phyloP scores from a whole-genome alignment of 2,113 vertebrate genomes.

The Carassius auratus region DNA sequence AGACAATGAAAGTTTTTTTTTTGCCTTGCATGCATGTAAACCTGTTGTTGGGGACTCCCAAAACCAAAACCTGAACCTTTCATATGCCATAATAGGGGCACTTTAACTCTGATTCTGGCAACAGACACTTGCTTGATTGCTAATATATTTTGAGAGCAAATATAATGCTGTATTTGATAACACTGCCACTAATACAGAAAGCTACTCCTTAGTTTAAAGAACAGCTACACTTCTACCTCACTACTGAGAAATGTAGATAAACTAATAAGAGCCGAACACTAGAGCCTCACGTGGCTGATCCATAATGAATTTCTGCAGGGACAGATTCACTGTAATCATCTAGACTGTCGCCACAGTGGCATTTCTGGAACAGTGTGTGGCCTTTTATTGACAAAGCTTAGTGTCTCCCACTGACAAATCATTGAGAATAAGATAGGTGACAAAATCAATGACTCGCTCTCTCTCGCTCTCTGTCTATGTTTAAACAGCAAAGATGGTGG shows the following conservation, averaged over 20 bases:
- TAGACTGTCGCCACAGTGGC: constrained; percentile 17
- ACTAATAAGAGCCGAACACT: constrained; percentile 15
- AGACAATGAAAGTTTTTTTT: too few species aligned
- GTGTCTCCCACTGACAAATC: constrained; percentile 59
- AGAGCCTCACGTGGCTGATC: constrained; percentile 25
- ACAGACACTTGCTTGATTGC: not conserved
- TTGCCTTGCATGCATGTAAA: too few species aligned
- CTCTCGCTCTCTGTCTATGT: constrained; percentile 27
- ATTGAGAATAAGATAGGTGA: constrained; percentile 52
- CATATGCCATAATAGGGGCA: too few species aligned
- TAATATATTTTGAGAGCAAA: not conserved
- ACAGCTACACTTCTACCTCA: not conserved
- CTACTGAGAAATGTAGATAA: not conserved
- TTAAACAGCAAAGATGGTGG: not conserved
- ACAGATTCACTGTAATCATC: constrained; percentile 21
- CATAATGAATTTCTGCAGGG: constrained; percentile 44
- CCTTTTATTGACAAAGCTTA: constrained; percentile 59
- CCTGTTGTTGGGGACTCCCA: too few species aligned
- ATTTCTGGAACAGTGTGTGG: constrained; percentile 38
- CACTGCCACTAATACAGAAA: not conserved
- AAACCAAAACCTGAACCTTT: too few species aligned
- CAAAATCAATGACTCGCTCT: constrained; percentile 57
- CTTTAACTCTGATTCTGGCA: not conserved
- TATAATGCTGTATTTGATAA: not conserved
- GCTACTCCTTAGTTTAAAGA: not conserved